Evolutionary conservation across 1,140 invertebrate species (phyloP).

Genomic region (Phthorimaea operculella): DNA sequence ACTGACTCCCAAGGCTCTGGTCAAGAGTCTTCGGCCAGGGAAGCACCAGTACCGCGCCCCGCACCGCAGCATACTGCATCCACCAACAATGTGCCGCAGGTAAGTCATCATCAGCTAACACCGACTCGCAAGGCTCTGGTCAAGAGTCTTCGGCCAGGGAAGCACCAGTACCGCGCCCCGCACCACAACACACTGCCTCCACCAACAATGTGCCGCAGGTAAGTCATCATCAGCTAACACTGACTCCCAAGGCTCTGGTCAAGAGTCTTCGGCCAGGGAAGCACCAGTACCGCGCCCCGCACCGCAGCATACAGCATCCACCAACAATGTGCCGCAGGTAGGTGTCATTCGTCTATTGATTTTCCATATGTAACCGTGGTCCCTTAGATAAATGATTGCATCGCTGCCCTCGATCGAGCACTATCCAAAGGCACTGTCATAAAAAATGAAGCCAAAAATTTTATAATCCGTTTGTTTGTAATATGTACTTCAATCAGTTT

Average conservation of each 20-base stretch:
- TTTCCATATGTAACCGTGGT: too few relatives aligned
- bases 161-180: constrained; percentile 20
- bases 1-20: constrained; percentile 53
- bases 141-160: too few relatives aligned
- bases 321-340: constrained; percentile 53
- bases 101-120: constrained; percentile 51
- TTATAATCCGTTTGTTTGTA: too few relatives aligned
- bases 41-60: constrained; percentile 26
- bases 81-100: constrained; percentile 51
- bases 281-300: constrained; percentile 17
- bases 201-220: constrained; percentile 54
- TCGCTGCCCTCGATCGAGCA: too few relatives aligned
- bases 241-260: constrained; percentile 49
- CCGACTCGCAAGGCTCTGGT: constrained; percentile 49
- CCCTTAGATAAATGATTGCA: too few relatives aligned
- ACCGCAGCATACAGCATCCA: constrained; percentile 14
- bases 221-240: constrained; percentile 51
- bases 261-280: too few relatives aligned
- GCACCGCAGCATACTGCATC: too few relatives aligned
- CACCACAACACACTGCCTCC: too few relatives aligned
- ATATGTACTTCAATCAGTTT: too few relatives aligned
- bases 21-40: too few relatives aligned
- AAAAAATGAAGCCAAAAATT: too few relatives aligned
- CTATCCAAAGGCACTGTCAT: too few relatives aligned
- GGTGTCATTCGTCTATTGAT: constrained; percentile 11